phyloP scores from a whole-genome alignment of 1,140 invertebrate species.

The Conus ventricosus region DNA sequence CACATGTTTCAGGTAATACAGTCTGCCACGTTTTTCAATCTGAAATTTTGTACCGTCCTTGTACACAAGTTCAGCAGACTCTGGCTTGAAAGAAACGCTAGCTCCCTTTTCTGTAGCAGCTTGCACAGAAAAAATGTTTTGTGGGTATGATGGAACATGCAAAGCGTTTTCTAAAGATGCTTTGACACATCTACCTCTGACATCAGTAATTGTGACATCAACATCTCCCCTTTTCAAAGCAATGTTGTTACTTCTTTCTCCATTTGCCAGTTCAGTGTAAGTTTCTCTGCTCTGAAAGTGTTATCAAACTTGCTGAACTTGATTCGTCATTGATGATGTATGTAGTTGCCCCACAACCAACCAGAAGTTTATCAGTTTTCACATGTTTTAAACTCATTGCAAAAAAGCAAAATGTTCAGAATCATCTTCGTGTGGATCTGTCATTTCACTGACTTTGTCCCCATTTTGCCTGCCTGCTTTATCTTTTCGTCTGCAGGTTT shows the following conservation, averaged over 20 bases:
- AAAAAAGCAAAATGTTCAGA: background rate
- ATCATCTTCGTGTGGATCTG: background rate
- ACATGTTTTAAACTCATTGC: background rate
- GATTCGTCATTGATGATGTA: background rate
- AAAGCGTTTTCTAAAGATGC: slow-evolving; percentile 14
- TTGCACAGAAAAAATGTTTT: slow-evolving; percentile 44
- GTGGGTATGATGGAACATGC: slow-evolving; percentile 23
- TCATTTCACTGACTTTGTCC: background rate
- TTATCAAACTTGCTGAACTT: background rate
- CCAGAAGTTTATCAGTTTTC: background rate
- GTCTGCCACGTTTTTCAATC: slow-evolving; percentile 9
- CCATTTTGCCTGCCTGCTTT: background rate
- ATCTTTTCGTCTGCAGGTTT: background rate
- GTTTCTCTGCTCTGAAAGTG: background rate
- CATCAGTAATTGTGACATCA: background rate
- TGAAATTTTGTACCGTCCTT: background rate
- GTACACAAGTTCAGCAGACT: background rate
- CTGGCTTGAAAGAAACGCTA: background rate
- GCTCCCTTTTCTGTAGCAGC: background rate
- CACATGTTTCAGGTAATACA: slow-evolving; percentile 11
- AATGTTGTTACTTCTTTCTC: background rate
- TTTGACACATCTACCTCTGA: slow-evolving; percentile 10
- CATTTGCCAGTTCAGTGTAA: background rate
- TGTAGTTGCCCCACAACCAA: background rate
- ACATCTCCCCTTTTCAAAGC: background rate